Evolutionary conservation across 2,113 vertebrate species (phyloP), one percentile per base, ranked within the genome.

Genomic region (Tylochromis polylepis): DNA sequence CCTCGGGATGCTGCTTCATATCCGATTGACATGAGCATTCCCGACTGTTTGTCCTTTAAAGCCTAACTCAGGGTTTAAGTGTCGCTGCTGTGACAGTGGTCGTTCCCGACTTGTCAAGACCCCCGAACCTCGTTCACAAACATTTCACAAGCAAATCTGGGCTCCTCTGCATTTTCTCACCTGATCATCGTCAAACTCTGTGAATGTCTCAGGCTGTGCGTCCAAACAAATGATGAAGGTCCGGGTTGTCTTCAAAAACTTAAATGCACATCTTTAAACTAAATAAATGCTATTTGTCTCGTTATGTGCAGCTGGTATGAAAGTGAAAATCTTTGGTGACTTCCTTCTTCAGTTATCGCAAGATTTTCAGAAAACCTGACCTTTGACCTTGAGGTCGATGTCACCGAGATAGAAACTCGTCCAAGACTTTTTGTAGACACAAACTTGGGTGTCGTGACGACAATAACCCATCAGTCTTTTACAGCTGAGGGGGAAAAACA

Each of bases 301-400:
- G 22, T 67, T 38, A 65, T 2, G 2, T 14, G 34, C 60, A 1
- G 60, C 38, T 65, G n/a, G n/a, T n/a, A n/a, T 59, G 57, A 36
- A 65, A 65, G 60, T 1, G 18, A 65, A 36, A 65, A 36, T 36
- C 60, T 36, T 65, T 36, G 31, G 10, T 0, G 31, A 36, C 60
- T 65, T 36, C 18, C 60, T 65, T 36, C 60, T 65, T 65, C 60
- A 65, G 18, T 65, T 12, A 36, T 60, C 2, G 5, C 58, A 34
- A 34, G 58, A 60, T 1, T 65, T 65, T 65, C 18, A n/a, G 60
- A 38, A 22, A n/a, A n/a, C 11, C 1, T 65, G 60, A 65, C 60
- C 34, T n/a, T 38, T 65, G 60, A 65, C 31, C 0, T 65, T 65
- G 1, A 65, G 31, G 4, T 38, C 1, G 0, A 8, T 18, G 18